Conservation (phyloP, 2,113 vertebrate species). For the Malaclemys terrapin region DNA sequence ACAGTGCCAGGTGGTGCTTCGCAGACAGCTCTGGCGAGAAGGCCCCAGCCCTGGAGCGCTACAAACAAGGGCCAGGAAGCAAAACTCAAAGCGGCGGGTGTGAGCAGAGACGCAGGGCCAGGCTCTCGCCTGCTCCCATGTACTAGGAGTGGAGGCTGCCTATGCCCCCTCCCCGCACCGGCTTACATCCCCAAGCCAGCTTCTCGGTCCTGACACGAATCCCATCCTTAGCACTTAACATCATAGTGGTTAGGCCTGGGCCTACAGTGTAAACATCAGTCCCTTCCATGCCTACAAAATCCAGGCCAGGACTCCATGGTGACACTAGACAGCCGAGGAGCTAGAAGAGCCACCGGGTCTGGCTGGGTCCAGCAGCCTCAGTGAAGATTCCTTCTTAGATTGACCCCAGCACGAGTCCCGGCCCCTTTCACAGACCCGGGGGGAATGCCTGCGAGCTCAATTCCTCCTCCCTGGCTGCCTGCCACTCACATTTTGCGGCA, state of each 20-base stretch:
- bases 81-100: background rate
- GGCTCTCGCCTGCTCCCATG: background rate
- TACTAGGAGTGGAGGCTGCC: background rate
- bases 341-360: background rate
- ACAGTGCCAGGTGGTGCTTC: accelerated
- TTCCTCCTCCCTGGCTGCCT: background rate
- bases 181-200: background rate
- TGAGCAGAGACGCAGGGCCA: background rate
- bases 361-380: too few relatives aligned
- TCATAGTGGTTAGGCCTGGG: background rate
- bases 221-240: background rate
- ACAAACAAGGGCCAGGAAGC: background rate
- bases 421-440: background rate
- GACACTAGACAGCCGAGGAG: background rate
- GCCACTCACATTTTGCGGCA: background rate
- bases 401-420: background rate
- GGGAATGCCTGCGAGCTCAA: background rate
- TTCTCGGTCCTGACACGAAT: background rate
- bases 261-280: background rate
- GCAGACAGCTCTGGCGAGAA: too few relatives aligned
- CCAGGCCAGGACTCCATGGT: too few relatives aligned
- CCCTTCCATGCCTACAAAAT: too few relatives aligned
- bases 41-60: background rate
- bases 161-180: background rate
- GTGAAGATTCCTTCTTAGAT: too few relatives aligned